Percentiles rank a stretch among this genome's conserved stretches.
Evolutionary conservation across 2,888 invertebrate species (phyloP).

Genomic region (Pegoplata infirma): DNA sequence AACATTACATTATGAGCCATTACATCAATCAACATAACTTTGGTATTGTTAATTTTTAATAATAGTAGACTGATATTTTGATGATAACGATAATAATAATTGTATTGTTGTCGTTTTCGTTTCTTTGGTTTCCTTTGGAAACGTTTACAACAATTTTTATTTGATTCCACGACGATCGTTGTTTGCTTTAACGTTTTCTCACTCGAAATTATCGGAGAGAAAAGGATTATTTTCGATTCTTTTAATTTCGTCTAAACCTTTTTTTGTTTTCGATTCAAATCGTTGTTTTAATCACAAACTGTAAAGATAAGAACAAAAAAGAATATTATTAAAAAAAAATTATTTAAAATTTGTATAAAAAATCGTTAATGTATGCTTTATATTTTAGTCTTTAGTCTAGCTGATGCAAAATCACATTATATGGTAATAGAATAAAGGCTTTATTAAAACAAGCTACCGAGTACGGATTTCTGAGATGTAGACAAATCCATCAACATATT

Average conservation of each 20-base stretch:
- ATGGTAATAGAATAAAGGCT: too few relatives aligned
- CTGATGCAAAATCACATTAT: too few relatives aligned
- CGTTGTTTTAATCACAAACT: conserved; percentile 63
- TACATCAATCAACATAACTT: conserved; percentile 77
- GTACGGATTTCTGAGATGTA: too few relatives aligned
- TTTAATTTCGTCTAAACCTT: background rate
- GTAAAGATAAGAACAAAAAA: conserved; percentile 42
- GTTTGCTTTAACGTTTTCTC: conserved; percentile 59
- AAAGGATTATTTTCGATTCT: conserved; percentile 10
- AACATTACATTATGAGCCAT: conserved; percentile 78
- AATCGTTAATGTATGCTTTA: too few relatives aligned
- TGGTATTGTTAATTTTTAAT: conserved; percentile 57
- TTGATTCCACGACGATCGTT: conserved; percentile 66
- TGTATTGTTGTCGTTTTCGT: conserved; percentile 61
- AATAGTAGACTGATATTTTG: conserved; percentile 15
- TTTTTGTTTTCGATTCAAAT: conserved; percentile 53
- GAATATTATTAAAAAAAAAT: background rate
- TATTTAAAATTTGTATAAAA: background rate
- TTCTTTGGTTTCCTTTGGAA: conserved; percentile 66
- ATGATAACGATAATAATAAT: conserved; percentile 22
- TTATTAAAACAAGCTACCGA: too few relatives aligned
- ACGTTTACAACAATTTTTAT: conserved; percentile 62
- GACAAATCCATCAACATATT: too few relatives aligned
- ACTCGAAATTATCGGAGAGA: conserved; percentile 53
- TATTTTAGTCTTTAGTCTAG: too few relatives aligned